Base-by-base conservation (phyloP, 2,888 invertebrate genomes). In the Lepidochrysops patricia region DNA sequence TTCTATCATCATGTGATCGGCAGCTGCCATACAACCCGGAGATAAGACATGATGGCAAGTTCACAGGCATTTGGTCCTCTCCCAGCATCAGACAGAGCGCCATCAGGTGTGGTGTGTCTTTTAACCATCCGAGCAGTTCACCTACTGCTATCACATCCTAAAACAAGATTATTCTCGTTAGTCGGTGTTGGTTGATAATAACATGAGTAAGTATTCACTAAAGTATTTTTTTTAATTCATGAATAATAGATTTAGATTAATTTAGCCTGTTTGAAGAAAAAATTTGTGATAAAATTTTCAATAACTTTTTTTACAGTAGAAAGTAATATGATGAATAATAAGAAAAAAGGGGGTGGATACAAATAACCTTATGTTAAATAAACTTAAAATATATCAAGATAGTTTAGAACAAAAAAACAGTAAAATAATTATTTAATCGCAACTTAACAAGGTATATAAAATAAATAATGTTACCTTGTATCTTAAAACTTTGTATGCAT, bases 401-500 rank as follows among this genome's bases (percentile, higher is more conserved):
- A 23, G 19, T 34, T 3, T 3, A 2, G 3, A 25, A 4, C 12
- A 9, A 12, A 13, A 37, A 23, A 43, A 9, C 3, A 4, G 19
- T 19, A 1, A 43, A 7, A 6, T 15, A 43, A 19, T 19, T 3
- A 6, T 37, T 15, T 15, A 37, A 37, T 37, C 7, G 4, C 9
- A 9, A 12, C 9, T 6, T 19, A 19, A 4, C 4, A 43, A 19
- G 2, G 9, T 43, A 1, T 19, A 43, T 12, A 13, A 13, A 13
- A 43, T 19, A 19, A 1, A 19, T 12, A 50, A 52, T 67, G 84
- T 80, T 75, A 94, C 94, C 90, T 96, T 96, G 80, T 95, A 96
- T 72, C 94, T 94, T 52, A 98, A 84, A 60, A 94, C 92, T 82
- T 96, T 96, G 80, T 95, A 95, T 12, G 94, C 95, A 78, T 96